These are phyloP conservation scores for Halcyon chelicuti DNA, from an alignment of 2,797 vertebrate species.

Conservation along the genomic window DNA sequence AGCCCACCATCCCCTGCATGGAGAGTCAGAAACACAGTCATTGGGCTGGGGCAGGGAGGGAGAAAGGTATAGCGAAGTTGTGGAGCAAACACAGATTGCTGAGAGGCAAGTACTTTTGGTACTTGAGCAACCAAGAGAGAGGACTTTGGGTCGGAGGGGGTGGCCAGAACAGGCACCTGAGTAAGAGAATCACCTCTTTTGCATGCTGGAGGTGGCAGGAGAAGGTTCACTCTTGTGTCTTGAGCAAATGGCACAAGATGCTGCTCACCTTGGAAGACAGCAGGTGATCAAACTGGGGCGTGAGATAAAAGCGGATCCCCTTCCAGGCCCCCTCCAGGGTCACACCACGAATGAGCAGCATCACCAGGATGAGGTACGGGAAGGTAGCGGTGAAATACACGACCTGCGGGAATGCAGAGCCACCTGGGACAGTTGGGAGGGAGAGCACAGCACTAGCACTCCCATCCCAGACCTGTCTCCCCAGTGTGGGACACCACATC, in stretches of 20 bases:
- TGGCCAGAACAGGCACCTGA: not conserved
- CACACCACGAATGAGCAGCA: constrained; percentile 82
- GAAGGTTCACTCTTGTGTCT: not conserved
- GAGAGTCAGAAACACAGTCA: not conserved
- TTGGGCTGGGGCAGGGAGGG: not conserved
- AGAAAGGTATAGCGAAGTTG: not conserved
- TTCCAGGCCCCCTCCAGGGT: constrained; percentile 84
- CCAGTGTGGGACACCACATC: not conserved
- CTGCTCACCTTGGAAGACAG: constrained; percentile 82
- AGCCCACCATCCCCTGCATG: accelerated
- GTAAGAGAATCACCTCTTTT: not conserved
- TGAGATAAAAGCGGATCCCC: constrained; percentile 84
- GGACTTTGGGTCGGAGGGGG: not conserved
- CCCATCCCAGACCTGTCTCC: too few species aligned
- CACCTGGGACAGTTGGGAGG: not conserved
- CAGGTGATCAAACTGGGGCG: constrained; percentile 82
- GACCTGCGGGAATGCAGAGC: constrained; percentile 67
- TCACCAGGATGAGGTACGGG: constrained; percentile 83
- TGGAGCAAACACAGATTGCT: not conserved
- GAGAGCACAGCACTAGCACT: accelerated
- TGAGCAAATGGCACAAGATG: not conserved
- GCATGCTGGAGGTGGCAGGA: not conserved
- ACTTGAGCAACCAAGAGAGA: not conserved
- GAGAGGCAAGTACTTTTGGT: not conserved
- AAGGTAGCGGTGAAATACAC: constrained; percentile 86